These are phyloP conservation scores for Penaeus japonicus DNA, from an alignment of 1,140 invertebrate species.

Conservation along the genomic window DNA sequence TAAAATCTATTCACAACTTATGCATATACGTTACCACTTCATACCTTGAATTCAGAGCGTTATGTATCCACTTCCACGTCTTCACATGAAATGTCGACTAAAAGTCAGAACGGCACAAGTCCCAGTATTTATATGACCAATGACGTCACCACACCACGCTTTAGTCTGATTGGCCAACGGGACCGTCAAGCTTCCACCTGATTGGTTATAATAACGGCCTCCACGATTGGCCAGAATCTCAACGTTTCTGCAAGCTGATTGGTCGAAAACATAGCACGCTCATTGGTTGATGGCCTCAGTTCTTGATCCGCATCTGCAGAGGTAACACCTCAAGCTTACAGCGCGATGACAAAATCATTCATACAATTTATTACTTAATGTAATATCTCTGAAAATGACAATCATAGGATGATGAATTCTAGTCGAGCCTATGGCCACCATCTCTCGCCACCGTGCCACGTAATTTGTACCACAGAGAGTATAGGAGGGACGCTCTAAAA, in stretches of 20 bases:
- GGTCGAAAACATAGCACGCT: not conserved
- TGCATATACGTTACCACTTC: not conserved
- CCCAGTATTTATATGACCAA: conserved; percentile 33
- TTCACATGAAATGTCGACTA: conserved; percentile 38
- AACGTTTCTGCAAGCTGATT: conserved; percentile 27
- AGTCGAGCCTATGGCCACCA: too few species aligned
- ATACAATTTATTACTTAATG: too few species aligned
- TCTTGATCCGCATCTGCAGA: conserved; percentile 43
- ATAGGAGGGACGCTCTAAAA: too few species aligned
- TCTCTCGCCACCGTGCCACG: too few species aligned
- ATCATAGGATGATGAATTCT: too few species aligned
- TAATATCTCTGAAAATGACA: too few species aligned
- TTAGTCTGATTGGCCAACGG: not conserved
- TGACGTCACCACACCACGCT: conserved; percentile 34
- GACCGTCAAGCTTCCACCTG: not conserved
- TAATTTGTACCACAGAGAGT: too few species aligned
- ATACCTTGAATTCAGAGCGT: conserved; percentile 20
- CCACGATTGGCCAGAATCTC: conserved; percentile 25
- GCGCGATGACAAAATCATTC: not conserved
- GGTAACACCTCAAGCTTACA: conserved; percentile 14
- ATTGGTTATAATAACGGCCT: conserved; percentile 49
- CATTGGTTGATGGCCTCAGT: conserved; percentile 42
- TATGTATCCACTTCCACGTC: not conserved
- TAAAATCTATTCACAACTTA: not conserved
- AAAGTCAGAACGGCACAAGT: conserved; percentile 52